Percentiles rank a stretch among this genome's conserved stretches.
Conservation (phyloP, 2,113 vertebrate genomes). For the Arenaria interpres region DNA sequence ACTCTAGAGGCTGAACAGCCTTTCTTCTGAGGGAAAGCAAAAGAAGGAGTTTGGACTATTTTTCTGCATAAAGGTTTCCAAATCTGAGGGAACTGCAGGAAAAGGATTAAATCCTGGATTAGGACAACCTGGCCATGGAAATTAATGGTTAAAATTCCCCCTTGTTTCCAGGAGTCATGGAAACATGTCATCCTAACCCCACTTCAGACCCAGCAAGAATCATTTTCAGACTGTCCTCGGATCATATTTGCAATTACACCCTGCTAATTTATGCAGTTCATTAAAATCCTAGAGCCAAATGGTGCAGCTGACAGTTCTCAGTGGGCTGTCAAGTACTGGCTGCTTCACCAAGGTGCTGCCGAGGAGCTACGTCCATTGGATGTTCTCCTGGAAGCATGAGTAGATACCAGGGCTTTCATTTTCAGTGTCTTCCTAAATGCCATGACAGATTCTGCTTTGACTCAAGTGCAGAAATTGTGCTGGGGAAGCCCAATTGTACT, state of each 20-base stretch:
- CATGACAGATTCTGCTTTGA: neutral
- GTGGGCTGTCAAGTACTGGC: neutral
- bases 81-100: neutral
- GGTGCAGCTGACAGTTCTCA: slow-evolving; percentile 31
- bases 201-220: neutral
- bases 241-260: slow-evolving; percentile 9
- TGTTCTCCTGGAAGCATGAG: neutral
- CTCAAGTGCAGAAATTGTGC: neutral
- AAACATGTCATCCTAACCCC: slow-evolving; percentile 22
- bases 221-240: neutral
- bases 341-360: slow-evolving; percentile 19
- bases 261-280: slow-evolving; percentile 6
- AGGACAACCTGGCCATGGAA: neutral
- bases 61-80: neutral
- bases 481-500: neutral
- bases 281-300: slow-evolving; percentile 7
- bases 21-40: neutral
- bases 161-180: neutral
- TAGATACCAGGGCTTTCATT: neutral
- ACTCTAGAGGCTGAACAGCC: neutral
- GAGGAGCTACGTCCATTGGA: neutral
- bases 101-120: neutral
- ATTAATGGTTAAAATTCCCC: neutral
- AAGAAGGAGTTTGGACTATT: neutral
- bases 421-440: neutral